phyloP scores from a whole-genome alignment of 2,888 invertebrate species.

The Monochamus alternatus region DNA sequence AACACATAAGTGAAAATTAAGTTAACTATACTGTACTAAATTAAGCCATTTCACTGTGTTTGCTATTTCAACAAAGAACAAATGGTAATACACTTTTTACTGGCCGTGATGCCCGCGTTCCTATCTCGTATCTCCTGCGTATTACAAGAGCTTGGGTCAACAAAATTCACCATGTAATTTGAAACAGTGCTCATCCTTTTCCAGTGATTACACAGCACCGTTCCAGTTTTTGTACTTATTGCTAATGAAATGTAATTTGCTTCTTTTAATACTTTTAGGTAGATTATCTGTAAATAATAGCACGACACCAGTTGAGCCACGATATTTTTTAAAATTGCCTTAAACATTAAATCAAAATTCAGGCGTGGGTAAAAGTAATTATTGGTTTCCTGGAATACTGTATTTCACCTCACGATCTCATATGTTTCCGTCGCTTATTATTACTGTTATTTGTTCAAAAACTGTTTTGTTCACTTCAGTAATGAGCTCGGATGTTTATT shows the following conservation, averaged over 20 bases:
- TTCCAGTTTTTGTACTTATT: slow-evolving; percentile 30
- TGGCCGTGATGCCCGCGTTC: neutral
- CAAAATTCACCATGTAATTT: slow-evolving; percentile 43
- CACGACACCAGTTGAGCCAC: too few species aligned
- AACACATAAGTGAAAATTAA: too few species aligned
- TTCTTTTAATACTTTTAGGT: slow-evolving; percentile 16
- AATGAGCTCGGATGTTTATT: too few species aligned
- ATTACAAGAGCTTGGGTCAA: slow-evolving; percentile 25
- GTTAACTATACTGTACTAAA: neutral
- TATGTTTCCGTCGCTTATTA: too few species aligned
- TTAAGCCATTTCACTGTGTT: neutral
- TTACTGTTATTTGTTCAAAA: too few species aligned
- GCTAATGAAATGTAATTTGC: slow-evolving; percentile 18
- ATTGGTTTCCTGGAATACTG: too few species aligned
- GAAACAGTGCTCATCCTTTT: slow-evolving; percentile 34
- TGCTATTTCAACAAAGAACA: too few species aligned
- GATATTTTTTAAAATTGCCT: too few species aligned
- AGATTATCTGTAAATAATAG: slow-evolving; percentile 6
- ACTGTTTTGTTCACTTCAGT: too few species aligned
- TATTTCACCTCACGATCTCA: too few species aligned
- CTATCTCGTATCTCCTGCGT: slow-evolving; percentile 33
- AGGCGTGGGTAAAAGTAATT: too few species aligned
- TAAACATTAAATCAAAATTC: too few species aligned
- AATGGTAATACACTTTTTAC: neutral
- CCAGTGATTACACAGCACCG: slow-evolving; percentile 34